phyloP scores from a whole-genome alignment of 37 sponge, comb jelly and placozoan species.

The Petrosia ficiformis region DNA sequence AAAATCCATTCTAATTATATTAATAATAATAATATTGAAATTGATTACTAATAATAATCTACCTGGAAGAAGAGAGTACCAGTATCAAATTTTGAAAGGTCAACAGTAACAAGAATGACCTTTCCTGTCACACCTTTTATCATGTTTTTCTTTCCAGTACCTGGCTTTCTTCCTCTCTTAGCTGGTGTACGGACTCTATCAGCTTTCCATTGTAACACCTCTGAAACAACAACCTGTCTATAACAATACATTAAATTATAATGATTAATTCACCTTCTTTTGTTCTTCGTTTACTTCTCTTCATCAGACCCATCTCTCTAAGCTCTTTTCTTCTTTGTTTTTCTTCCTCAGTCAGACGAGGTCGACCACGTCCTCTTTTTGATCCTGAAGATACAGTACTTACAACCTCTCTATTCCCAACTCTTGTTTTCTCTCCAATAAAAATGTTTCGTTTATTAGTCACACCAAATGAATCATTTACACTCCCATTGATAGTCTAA shows the following conservation, averaged over 20 bases:
- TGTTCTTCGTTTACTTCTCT: slow-evolving; percentile 64
- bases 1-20: slow-evolving; percentile 54
- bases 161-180: slow-evolving; percentile 71
- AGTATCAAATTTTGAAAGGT: slow-evolving; percentile 25
- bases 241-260: neutral
- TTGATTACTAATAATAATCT: too few relatives aligned
- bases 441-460: too few relatives aligned
- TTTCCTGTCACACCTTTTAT: slow-evolving; percentile 59
- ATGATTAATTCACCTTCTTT: slow-evolving; percentile 52
- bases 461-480: too few relatives aligned
- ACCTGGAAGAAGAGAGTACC: slow-evolving; percentile 58
- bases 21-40: neutral
- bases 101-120: slow-evolving; percentile 42
- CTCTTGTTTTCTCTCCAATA: slow-evolving; percentile 7
- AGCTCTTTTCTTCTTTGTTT: slow-evolving; percentile 71
- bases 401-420: neutral
- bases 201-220: slow-evolving; percentile 56
- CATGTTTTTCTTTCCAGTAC: slow-evolving; percentile 70
- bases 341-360: slow-evolving; percentile 72
- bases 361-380: slow-evolving; percentile 63
- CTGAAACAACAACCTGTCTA: slow-evolving; percentile 9
- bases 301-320: slow-evolving; percentile 62
- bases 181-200: slow-evolving; percentile 55
- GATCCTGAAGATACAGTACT: neutral
- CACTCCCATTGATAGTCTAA: too few relatives aligned